These are phyloP conservation scores for Pangasius macronema DNA, from an alignment of 2,797 vertebrate genomes.

Conservation along the genomic window DNA sequence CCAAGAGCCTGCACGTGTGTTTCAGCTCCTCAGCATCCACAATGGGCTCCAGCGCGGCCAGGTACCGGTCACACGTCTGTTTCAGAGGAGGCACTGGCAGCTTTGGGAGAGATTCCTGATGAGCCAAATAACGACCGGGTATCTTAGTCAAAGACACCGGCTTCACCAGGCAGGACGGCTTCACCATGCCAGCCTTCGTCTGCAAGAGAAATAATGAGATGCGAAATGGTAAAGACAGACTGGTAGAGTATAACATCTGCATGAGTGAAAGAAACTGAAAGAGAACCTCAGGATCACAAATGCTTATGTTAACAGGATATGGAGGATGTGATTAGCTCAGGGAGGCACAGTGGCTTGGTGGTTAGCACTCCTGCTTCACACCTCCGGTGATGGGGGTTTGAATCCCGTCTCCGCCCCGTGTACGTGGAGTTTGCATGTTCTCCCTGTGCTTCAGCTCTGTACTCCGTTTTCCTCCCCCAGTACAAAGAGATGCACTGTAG, in stretches of 20 bases:
- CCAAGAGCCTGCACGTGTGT: constrained; percentile 78
- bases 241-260: background rate
- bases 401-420: no score
- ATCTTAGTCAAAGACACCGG: constrained; percentile 77
- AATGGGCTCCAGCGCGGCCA: constrained; percentile 85
- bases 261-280: background rate
- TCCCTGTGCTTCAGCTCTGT: no score
- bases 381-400: no score
- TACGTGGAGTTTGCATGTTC: no score
- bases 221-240: background rate
- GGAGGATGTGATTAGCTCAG: background rate
- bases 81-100: constrained; percentile 87
- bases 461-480: no score
- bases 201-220: constrained; percentile 25
- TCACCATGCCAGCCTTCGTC: constrained; percentile 69
- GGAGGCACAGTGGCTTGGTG: background rate
- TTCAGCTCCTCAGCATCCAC: constrained; percentile 83
- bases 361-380: no score
- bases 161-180: constrained; percentile 81
- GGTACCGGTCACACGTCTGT: constrained; percentile 88
- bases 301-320: background rate
- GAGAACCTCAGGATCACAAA: background rate
- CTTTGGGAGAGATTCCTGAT: constrained; percentile 83
- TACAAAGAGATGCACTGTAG: no score
- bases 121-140: constrained; percentile 80